phyloP scores from a whole-genome alignment of 2,113 vertebrate species.

The western clawed frog (Xenopus tropicalis) region UCB_Xtro_10.0 CM004444.2:40820001-40820500 shows the following conservation, averaged over 20 bases:
- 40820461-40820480: slow-evolving; percentile 44
- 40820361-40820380: slow-evolving; percentile 23
- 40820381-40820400: slow-evolving; percentile 20
- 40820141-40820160: too few relatives aligned
- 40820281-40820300: background rate
- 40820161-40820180: too few relatives aligned
- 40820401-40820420: slow-evolving; percentile 16
- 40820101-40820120: too few relatives aligned
- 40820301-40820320: background rate
- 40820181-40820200: too few relatives aligned
- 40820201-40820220: too few relatives aligned
- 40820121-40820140: too few relatives aligned
- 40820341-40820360: slow-evolving; percentile 8
- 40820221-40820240: background rate
- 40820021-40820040: too few relatives aligned
- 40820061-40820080: slow-evolving; percentile 14
- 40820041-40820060: too few relatives aligned
- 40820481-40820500: slow-evolving; percentile 46
- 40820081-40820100: too few relatives aligned
- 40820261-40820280: background rate
- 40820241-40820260: background rate
- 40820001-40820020: too few relatives aligned
- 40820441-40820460: slow-evolving; percentile 42
- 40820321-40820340: slow-evolving; percentile 10
- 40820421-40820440: slow-evolving; percentile 37